Conservation (phyloP, 2,113 vertebrate genomes). For the Protobothrops flavoviridis region DNA sequence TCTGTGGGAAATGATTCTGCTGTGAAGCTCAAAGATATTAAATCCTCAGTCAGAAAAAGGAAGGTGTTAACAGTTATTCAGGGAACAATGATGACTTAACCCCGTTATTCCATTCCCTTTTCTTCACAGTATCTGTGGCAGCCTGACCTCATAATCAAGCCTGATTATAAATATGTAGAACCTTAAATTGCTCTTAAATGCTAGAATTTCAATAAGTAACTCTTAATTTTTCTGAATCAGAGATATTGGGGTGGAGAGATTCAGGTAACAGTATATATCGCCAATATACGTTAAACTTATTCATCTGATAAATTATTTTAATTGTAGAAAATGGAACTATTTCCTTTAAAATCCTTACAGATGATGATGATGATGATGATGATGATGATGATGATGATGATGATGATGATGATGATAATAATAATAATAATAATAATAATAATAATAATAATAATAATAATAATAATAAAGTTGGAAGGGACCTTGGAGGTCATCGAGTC, state of each 20-base stretch:
- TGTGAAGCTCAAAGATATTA: conserved; percentile 36
- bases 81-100: conserved; percentile 30
- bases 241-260: neutral
- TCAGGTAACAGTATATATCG: neutral
- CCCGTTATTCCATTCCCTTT: conserved; percentile 26
- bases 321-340: neutral
- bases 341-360: neutral
- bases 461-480: too few relatives aligned
- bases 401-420: too few relatives aligned
- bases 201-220: neutral
- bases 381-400: too few relatives aligned
- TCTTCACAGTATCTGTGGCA: conserved; percentile 28
- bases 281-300: neutral
- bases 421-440: too few relatives aligned
- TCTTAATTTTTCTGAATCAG: neutral
- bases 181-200: conserved; percentile 32
- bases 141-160: conserved; percentile 27
- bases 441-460: too few relatives aligned
- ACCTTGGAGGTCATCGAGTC: too few relatives aligned
- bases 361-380: too few relatives aligned
- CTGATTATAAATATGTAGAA: conserved; percentile 44
- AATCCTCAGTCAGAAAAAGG: conserved; percentile 14
- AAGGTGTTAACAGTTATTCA: neutral
- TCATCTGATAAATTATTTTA: neutral
- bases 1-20: conserved; percentile 24